Base-by-base conservation (phyloP, 2,113 vertebrate genomes). In the Donacobius atricapilla region DNA sequence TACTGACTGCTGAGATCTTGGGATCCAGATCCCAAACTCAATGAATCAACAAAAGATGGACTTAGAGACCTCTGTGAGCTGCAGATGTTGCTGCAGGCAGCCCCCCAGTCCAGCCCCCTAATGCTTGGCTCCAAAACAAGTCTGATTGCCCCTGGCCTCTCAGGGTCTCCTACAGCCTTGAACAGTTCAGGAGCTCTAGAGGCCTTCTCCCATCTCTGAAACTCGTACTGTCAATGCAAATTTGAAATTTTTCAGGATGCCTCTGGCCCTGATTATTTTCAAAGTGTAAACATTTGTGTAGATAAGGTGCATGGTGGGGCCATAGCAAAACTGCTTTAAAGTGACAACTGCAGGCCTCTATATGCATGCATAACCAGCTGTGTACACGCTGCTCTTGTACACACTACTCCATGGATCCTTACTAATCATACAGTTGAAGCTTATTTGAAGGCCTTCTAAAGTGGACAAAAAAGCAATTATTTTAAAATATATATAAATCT, bases 381-480 rank as follows among this genome's bases (percentile, higher is more conserved):
- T 76, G 70, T 80, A 93, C 71, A 96, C 82, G 84, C 15, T 13
- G 15, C 39, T 63, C 64, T 75, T 42, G 42, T 50, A 42, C 42
- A 78, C 19, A 37, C 27, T 90, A 3, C 50, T 61, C 54, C 58
- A 54, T 7, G 90, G 68, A 60, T 31, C 18, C 68, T 81, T 51
- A 75, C 14, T 37, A 87, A 71, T 10, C 69, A 63, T 6, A 81
- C 22, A 61, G 20, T 4, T 66, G 51, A 78, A 75, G 23, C 22
- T 78, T 92, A 71, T 50, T 65, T 84, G 77, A 91, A 93, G 24
- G 60, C 25, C 56, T 71, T 89, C 88, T 68, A 54, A 87, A 68
- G 35, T 39, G n/a, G 73, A 79, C 78, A 96, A 84, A 84, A 96
- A 63, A 93, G 40, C 37, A 96, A 93, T 93, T 96, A 20, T 87